A percentile compares a stretch with the other conserved stretches of the same genome.
phyloP scores from a whole-genome alignment of 2,888 invertebrate genomes.

The Sylvicola fuscatus region DNA sequence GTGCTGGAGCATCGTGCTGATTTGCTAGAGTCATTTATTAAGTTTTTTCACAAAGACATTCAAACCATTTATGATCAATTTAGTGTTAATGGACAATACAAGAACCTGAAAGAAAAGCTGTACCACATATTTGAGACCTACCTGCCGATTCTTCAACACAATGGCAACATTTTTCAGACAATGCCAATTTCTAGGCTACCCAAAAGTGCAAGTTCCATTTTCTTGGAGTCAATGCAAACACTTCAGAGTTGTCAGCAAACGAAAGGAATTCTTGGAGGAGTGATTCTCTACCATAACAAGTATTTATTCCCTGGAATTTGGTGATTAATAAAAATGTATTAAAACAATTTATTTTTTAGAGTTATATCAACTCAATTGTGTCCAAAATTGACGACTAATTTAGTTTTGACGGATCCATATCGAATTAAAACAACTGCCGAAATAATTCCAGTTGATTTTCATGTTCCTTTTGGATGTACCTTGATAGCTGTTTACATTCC shows the following conservation, averaged over 20 bases:
- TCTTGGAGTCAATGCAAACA: conserved; percentile 70
- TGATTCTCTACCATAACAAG: conserved; percentile 77
- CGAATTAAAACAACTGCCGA: conserved; percentile 68
- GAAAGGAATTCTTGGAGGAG: conserved; percentile 62
- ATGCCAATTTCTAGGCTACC: conserved; percentile 63
- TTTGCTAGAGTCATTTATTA: conserved; percentile 52
- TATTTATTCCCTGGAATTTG: conserved; percentile 19
- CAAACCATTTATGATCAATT: conserved; percentile 41
- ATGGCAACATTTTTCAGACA: conserved; percentile 65
- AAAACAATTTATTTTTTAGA: conserved; percentile 26
- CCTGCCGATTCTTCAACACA: conserved; percentile 63
- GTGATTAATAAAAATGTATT: conserved; percentile 1
- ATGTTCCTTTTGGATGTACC: conserved; percentile 62
- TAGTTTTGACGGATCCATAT: conserved; percentile 66
- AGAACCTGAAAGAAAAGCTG: conserved; percentile 48
- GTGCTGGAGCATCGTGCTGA: conserved; percentile 58
- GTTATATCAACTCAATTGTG: conserved; percentile 63
- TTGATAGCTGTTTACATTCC: conserved; percentile 57
- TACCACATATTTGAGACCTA: conserved; percentile 80
- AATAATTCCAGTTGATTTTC: conserved; percentile 38
- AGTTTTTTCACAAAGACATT: conserved; percentile 71
- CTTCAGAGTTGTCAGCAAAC: conserved; percentile 65
- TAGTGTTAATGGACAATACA: conserved; percentile 26
- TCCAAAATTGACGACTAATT: conserved; percentile 50
- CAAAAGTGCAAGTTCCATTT: conserved; percentile 74